Conservation (phyloP, 2,113 vertebrate genomes). For the Antechinus stuartii region DNA sequence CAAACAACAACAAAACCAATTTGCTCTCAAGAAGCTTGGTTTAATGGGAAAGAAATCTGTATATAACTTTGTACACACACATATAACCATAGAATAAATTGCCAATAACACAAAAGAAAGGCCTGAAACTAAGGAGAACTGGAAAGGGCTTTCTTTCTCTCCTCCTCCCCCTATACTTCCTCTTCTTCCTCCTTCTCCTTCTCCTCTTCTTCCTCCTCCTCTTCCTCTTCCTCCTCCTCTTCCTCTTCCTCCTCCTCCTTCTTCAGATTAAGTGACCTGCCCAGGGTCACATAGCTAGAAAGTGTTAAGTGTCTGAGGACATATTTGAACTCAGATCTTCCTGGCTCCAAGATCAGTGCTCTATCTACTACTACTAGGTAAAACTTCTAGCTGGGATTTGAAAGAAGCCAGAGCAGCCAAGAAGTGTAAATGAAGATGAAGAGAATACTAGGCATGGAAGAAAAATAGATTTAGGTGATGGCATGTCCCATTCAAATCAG, state of each 20-base stretch:
- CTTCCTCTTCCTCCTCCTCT: no score
- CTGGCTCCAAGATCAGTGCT: no score
- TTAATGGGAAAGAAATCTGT: neutral
- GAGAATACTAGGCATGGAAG: neutral
- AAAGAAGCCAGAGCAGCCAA: neutral
- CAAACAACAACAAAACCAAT: neutral
- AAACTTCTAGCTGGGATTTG: neutral
- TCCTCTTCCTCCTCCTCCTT: no score
- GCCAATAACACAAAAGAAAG: neutral
- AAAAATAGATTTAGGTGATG: neutral
- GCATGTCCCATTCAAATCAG: neutral
- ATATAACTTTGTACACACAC: neutral
- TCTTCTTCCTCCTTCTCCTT: no score
- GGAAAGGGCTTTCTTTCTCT: neutral
- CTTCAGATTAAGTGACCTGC: no score
- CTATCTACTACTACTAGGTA: no score
- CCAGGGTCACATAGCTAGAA: no score
- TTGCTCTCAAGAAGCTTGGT: neutral
- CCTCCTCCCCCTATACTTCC: no score
- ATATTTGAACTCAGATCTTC: no score
- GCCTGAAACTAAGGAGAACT: neutral
- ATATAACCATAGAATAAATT: no score
- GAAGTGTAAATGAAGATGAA: neutral
- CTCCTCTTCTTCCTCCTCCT: no score
- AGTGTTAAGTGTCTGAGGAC: no score